Percentiles rank a stretch among this genome's conserved stretches.
Conservation (phyloP, 2,888 invertebrate species). For the Leptopilina drosophilae region DNA sequence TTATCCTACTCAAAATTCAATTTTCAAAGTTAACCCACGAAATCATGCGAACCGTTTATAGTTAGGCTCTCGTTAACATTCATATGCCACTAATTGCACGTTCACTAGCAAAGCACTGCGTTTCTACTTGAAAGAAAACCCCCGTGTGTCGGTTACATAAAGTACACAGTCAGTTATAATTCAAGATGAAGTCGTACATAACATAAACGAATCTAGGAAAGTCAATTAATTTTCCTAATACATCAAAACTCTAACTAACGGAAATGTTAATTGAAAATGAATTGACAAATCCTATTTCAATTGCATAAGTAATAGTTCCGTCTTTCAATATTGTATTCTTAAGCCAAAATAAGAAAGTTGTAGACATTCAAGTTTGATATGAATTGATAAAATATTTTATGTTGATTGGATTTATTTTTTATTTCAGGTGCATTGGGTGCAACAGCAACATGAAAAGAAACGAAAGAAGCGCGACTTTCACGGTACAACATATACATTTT, state of each 20-base stretch:
- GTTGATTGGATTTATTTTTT: constrained; percentile 32
- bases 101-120: constrained; percentile 25
- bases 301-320: too few relatives aligned
- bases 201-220: background rate
- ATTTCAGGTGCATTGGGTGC: constrained; percentile 93
- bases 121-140: constrained; percentile 18
- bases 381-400: background rate
- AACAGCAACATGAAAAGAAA: constrained; percentile 94
- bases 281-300: too few relatives aligned
- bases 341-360: too few relatives aligned
- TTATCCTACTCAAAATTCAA: constrained; percentile 20
- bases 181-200: background rate
- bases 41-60: constrained; percentile 30
- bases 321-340: too few relatives aligned
- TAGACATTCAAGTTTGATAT: background rate
- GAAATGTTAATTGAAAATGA: too few relatives aligned
- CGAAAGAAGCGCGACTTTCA: constrained; percentile 92
- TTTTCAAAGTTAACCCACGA: constrained; percentile 12
- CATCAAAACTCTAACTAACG: background rate
- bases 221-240: background rate
- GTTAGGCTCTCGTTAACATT: constrained; percentile 33
- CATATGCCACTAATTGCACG: constrained; percentile 30
- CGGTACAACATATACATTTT: constrained; percentile 77
- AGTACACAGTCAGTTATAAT: constrained; percentile 13
- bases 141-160: constrained; percentile 29